A percentile compares a stretch with the other conserved stretches of the same genome.
These are phyloP conservation scores for Macaria liturata DNA, from an alignment of 2,888 invertebrate genomes.

Conservation along the genomic window DNA sequence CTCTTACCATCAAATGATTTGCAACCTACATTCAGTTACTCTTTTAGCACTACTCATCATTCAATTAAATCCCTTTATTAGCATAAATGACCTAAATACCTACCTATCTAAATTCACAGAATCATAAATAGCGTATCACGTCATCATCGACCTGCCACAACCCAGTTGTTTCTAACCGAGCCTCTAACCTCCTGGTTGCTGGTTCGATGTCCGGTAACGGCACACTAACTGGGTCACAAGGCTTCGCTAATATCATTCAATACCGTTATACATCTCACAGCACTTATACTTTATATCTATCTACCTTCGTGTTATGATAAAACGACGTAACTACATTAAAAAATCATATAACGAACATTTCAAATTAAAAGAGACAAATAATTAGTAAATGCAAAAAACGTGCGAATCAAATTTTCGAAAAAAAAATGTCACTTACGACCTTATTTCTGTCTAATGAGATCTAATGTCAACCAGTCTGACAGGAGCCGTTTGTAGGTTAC, in stretches of 20 bases:
- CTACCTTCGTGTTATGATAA: too few relatives aligned
- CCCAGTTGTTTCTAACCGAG: constrained; percentile 38
- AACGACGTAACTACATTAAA: too few relatives aligned
- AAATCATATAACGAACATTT: too few relatives aligned
- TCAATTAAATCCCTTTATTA: too few relatives aligned
- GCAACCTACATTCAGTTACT: too few relatives aligned
- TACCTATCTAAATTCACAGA: background rate
- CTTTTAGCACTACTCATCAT: too few relatives aligned
- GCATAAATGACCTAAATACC: too few relatives aligned
- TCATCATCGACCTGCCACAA: constrained; percentile 32
- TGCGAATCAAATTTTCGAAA: too few relatives aligned
- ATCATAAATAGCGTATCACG: background rate
- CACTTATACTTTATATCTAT: constrained; percentile 38
- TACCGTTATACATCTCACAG: constrained; percentile 69
- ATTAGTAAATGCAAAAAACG: too few relatives aligned
- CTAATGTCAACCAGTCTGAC: constrained; percentile 37
- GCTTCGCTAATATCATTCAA: constrained; percentile 77
- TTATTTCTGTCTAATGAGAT: background rate
- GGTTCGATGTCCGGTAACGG: constrained; percentile 76
- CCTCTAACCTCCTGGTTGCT: constrained; percentile 51
- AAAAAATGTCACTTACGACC: too few relatives aligned
- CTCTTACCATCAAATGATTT: too few relatives aligned
- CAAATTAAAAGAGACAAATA: too few relatives aligned
- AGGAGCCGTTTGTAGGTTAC: constrained; percentile 33
- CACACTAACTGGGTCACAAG: constrained; percentile 73